phyloP scores from a whole-genome alignment of 2,797 vertebrate genomes.

The Hydrophis major region DNA sequence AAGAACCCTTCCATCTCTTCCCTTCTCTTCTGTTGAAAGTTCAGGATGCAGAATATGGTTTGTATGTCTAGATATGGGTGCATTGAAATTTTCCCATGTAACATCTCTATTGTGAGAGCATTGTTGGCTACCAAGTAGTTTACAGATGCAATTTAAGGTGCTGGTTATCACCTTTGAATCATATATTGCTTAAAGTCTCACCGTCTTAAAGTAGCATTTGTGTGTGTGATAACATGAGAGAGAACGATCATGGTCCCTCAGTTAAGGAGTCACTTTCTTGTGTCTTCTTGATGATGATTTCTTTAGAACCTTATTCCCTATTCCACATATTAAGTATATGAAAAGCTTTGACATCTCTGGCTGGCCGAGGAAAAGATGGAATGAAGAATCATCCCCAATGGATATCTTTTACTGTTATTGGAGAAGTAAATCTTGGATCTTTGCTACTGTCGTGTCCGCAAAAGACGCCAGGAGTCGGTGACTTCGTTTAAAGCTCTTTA shows the following conservation, averaged over 20 bases:
- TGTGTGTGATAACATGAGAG: background rate
- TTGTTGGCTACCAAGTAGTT: background rate
- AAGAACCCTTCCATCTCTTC: no score
- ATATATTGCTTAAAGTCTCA: background rate
- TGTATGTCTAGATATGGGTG: background rate
- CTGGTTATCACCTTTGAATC: background rate
- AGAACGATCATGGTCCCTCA: background rate
- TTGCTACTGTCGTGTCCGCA: no score
- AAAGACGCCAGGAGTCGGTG: no score
- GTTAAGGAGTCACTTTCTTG: background rate
- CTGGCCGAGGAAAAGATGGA: background rate
- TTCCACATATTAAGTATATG: background rate
- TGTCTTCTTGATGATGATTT: background rate
- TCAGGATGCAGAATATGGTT: background rate
- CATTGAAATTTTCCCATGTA: background rate
- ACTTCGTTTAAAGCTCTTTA: no score
- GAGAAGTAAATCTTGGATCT: background rate
- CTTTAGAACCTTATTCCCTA: background rate
- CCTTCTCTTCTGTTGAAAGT: background rate
- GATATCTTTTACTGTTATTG: background rate
- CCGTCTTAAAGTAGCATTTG: background rate
- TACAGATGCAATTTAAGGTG: background rate
- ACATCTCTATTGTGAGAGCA: background rate
- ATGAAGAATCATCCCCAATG: background rate
- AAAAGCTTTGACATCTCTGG: background rate